These are phyloP conservation scores for Ctenodactylus gundi DNA, from an alignment of 2,113 vertebrate genomes.

Conservation along the genomic window DNA sequence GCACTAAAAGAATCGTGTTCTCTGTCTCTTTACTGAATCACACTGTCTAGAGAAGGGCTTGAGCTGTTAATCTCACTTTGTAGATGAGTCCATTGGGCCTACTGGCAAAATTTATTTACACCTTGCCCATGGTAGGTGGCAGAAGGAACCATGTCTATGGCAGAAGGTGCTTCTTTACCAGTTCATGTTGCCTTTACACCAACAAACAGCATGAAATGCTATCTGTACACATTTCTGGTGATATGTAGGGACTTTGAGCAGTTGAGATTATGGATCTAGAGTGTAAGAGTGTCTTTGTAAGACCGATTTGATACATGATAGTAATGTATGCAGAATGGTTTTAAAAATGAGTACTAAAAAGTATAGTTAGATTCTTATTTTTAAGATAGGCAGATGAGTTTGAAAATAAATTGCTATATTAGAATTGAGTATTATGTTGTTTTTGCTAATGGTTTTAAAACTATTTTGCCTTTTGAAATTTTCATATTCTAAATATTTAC, in stretches of 20 bases:
- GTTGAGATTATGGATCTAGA: not conserved
- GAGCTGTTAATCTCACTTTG: not conserved
- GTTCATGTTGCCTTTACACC: not conserved
- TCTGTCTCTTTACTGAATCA: not conserved
- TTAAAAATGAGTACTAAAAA: not conserved
- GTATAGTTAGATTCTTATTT: not conserved
- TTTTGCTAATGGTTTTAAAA: constrained; percentile 16
- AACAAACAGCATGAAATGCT: not conserved
- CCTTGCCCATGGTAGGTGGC: not conserved
- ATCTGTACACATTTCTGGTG: not conserved
- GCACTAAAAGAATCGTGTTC: not conserved
- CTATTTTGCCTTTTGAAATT: constrained; percentile 14
- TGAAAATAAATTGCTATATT: constrained; percentile 1
- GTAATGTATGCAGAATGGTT: not conserved
- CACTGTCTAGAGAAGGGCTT: not conserved
- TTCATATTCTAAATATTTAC: constrained; percentile 13
- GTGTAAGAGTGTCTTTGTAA: not conserved
- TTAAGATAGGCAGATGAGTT: constrained; percentile 17
- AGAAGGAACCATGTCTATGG: not conserved
- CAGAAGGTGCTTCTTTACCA: not conserved
- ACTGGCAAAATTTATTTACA: not conserved
- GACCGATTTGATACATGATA: not conserved
- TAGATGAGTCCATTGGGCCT: not conserved
- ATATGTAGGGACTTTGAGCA: not conserved
- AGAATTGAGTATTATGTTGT: not conserved